These are phyloP conservation scores for Columbina picui DNA, from an alignment of 2,113 vertebrate genomes.

Conservation along the genomic window DNA sequence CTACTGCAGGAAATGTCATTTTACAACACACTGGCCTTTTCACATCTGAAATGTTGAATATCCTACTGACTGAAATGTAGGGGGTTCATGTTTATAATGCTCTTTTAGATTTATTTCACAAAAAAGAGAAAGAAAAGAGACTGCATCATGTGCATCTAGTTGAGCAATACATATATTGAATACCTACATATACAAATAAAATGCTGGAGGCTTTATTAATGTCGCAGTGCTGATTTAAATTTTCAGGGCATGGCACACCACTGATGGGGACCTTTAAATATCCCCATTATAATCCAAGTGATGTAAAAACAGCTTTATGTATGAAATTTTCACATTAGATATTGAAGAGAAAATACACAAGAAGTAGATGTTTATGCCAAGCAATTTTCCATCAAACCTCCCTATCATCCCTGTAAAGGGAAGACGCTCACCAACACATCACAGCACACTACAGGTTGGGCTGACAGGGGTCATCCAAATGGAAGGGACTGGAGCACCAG, in stretches of 20 bases:
- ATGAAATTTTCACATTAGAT: neutral
- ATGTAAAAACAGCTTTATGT: neutral
- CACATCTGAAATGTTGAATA: neutral
- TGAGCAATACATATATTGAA: neutral
- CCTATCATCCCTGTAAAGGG: neutral
- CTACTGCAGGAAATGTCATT: neutral
- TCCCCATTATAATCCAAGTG: neutral
- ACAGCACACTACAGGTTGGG: neutral
- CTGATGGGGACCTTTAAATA: neutral
- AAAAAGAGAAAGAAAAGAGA: neutral
- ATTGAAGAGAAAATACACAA: neutral
- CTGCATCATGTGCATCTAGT: neutral
- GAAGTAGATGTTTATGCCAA: neutral
- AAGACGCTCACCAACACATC: fast-evolving
- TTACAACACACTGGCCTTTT: neutral
- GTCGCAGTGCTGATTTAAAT: neutral
- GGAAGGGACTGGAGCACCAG: neutral
- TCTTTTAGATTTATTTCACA: neutral
- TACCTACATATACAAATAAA: neutral
- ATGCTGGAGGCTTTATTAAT: neutral
- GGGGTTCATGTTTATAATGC: neutral
- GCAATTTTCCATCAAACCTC: neutral
- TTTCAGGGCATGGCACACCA: neutral
- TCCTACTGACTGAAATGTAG: neutral
- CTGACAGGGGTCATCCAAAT: neutral